These are phyloP conservation scores for Lytechinus pictus DNA, from an alignment of 35 echinoderm and acorn worm genomes.

Conservation along the genomic window DNA sequence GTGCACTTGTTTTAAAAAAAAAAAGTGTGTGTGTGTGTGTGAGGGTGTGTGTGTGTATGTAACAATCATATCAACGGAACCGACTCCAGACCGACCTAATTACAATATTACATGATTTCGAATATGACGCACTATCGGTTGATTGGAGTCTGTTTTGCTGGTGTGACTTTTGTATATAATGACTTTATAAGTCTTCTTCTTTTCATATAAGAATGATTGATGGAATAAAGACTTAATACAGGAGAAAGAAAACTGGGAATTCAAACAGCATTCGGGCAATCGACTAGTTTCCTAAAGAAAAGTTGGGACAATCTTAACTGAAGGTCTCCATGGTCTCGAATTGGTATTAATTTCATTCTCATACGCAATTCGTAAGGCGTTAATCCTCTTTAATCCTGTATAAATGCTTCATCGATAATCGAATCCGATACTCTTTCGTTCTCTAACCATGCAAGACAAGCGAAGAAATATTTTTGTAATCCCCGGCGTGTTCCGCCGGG, in stretches of 20 bases:
- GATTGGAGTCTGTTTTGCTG: no score
- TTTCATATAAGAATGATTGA: no score
- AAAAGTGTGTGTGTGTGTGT: no score
- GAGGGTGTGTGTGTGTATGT: no score
- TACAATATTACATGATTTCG: no score
- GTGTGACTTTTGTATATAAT: no score
- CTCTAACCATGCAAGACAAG: neutral
- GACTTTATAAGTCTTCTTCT: no score
- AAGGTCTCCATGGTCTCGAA: neutral
- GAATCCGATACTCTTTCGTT: neutral
- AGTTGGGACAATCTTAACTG: neutral
- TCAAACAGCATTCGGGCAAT: neutral
- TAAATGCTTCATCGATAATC: neutral
- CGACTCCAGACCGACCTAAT: no score
- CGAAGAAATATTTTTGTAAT: neutral
- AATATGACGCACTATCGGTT: no score
- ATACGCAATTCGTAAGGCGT: neutral
- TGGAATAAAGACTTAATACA: neutral
- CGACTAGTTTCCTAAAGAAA: neutral
- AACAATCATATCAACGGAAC: no score
- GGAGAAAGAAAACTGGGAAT: neutral
- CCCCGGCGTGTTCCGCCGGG: neutral
- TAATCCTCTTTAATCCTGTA: neutral
- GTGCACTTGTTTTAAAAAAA: no score
- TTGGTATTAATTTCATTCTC: neutral